Base-by-base conservation (phyloP, 2,113 vertebrate species). In the Myotis yumanensis region DNA sequence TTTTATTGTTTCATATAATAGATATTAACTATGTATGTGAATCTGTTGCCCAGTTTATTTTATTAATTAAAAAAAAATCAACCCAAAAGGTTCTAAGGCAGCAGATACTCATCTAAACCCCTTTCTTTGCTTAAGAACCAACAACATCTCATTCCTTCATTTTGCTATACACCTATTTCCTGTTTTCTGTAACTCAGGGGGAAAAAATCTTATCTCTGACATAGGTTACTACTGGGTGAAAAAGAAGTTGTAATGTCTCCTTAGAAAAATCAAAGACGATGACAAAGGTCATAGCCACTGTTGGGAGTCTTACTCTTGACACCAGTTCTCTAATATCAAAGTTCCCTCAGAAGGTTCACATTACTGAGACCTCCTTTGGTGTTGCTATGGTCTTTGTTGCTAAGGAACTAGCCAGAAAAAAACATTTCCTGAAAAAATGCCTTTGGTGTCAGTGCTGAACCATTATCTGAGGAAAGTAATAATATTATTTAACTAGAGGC, bases 331-430 rank as follows among this genome's bases (percentile, higher is more conserved):
- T 28, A 92, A 71, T 69, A 93, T 90, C 72, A 88, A 86, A 87
- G 46, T 54, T 92, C 25, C 48, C 23, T 7, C 25, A 73, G 57
- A 94, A 77, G 15, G 18, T 46, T 40, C 11, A 77, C 0, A 2
- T 35, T 15, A 23, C 15, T 91, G 79, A 81, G 82, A 32, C 37
- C 54, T 90, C 9, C 59, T 84, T 43, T 89, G 10, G 48, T 51
- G 69, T 62, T 75, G 35, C 54, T 81, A 23, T 69, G 75, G 66
- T 37, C 43, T 4, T 1, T 46, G 90, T 95, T 97, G 86, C 93
- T 95, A 96, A 18, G 66, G 54, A 96, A 93, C 2, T n/a, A 51
- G 22, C 48, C 8, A 54, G 68, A 28, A 54, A 89, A 96, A 85
- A 52, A 2, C 7, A 22, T 72, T 48, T 95, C 85, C 66, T 82